A percentile compares a stretch with the other conserved stretches of the same genome.
phyloP scores from a whole-genome alignment of 1,140 invertebrate species.

The Drosophila grimshawi region DNA sequence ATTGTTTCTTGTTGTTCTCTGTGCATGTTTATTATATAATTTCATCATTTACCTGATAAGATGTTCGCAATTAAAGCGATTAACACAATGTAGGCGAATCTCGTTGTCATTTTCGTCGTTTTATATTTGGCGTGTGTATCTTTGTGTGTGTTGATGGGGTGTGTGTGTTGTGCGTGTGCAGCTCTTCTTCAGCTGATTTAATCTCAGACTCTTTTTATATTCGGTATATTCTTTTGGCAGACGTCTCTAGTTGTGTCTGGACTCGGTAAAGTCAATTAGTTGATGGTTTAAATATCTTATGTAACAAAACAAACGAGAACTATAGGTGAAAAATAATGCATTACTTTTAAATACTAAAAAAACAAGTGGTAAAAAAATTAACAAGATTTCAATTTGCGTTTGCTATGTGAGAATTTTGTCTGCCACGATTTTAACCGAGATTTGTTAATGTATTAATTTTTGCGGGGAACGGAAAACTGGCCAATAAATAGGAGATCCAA shows the following conservation, averaged over 20 bases:
- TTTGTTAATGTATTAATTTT: too few species aligned
- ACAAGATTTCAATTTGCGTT: too few species aligned
- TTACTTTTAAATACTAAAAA: background rate
- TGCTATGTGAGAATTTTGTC: too few species aligned
- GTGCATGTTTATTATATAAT: slow-evolving; percentile 8
- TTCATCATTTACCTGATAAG: slow-evolving; percentile 69
- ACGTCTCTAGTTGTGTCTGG: slow-evolving; percentile 9
- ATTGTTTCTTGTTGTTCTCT: background rate
- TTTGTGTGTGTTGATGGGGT: background rate
- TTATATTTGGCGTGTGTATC: background rate
- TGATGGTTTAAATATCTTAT: slow-evolving; percentile 15
- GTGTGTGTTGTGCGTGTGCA: background rate
- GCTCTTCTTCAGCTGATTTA: background rate
- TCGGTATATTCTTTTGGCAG: background rate
- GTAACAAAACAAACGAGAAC: background rate
- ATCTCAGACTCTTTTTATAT: background rate
- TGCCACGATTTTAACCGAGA: too few species aligned
- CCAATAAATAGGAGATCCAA: too few species aligned
- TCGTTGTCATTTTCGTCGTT: slow-evolving; percentile 50
- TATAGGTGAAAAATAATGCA: background rate
- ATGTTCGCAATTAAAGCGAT: slow-evolving; percentile 63
- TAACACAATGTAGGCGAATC: slow-evolving; percentile 60
- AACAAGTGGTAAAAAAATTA: too few species aligned
- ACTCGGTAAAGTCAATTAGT: slow-evolving; percentile 3
- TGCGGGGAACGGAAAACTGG: too few species aligned